Conservation (phyloP, 2,888 invertebrate genomes). For the Chaitophorus viminalis region DNA sequence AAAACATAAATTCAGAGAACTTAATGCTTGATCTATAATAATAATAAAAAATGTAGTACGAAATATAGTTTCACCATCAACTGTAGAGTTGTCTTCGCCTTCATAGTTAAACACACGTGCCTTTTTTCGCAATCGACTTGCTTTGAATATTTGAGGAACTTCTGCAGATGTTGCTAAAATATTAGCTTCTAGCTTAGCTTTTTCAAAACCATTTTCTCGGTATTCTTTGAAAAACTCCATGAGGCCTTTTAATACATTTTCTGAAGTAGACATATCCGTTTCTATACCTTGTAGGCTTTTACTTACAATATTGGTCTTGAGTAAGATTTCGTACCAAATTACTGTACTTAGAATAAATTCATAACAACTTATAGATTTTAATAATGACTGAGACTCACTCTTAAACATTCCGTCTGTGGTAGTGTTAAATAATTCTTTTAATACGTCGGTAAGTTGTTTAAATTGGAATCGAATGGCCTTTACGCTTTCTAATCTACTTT, state of each 20-base stretch:
- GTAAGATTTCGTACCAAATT: constrained; percentile 20
- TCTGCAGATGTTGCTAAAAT: constrained; percentile 7
- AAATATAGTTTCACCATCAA: background rate
- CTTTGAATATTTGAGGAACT: constrained; percentile 16
- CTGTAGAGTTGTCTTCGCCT: constrained; percentile 5
- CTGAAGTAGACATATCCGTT: constrained; percentile 19
- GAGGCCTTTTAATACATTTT: constrained; percentile 40
- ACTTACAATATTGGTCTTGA: background rate
- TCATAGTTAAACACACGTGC: constrained; percentile 35
- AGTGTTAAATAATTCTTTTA: constrained; percentile 16
- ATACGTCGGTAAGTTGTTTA: constrained; percentile 31
- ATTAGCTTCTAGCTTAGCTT: constrained; percentile 11
- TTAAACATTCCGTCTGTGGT: background rate
- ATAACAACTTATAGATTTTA: constrained; percentile 12
- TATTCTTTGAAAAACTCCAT: constrained; percentile 22
- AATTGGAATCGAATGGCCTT: constrained; percentile 19
- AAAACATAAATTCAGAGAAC: background rate
- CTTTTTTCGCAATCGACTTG: constrained; percentile 14
- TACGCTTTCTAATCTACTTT: background rate
- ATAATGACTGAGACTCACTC: constrained; percentile 15
- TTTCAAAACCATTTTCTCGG: constrained; percentile 41
- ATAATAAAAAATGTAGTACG: background rate
- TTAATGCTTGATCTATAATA: constrained; percentile 3
- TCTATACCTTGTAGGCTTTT: background rate
- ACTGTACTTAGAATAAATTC: constrained; percentile 18